These are phyloP conservation scores for Coptodon bakossiorum DNA, from an alignment of 2,113 vertebrate species.

Conservation along the genomic window DNA sequence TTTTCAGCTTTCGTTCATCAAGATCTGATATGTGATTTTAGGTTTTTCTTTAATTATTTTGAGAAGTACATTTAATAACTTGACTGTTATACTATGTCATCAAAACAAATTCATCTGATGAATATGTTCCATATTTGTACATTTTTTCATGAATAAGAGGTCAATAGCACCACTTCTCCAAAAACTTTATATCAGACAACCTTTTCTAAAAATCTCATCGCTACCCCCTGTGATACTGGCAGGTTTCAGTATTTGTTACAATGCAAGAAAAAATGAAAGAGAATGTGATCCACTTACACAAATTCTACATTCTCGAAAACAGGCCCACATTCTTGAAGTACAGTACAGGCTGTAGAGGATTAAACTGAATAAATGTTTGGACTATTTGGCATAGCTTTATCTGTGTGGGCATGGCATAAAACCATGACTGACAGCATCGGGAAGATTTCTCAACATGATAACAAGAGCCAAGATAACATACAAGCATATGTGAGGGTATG, in stretches of 20 bases:
- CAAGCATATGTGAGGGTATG: not conserved
- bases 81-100: not conserved
- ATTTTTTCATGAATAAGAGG: not conserved
- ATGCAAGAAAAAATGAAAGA: not conserved
- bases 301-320: not conserved
- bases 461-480: not conserved
- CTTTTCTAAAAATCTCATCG: not conserved
- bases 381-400: not conserved
- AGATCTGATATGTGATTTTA: not conserved
- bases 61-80: not conserved
- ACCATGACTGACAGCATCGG: not conserved
- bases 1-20: not conserved
- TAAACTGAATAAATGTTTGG: not conserved
- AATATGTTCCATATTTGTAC: not conserved
- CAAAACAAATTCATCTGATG: not conserved
- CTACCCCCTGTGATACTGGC: not conserved
- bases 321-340: not conserved
- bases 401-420: not conserved
- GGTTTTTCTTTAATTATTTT: not conserved
- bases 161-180: not conserved
- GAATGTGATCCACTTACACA: not conserved
- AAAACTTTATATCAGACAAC: not conserved
- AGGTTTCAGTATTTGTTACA: not conserved
- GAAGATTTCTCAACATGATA: not conserved
- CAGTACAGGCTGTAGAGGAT: not conserved